These are phyloP conservation scores for cattle (Bos taurus) DNA, from an alignment of 2,113 vertebrate genomes.

Conservation along the genomic window DNA sequence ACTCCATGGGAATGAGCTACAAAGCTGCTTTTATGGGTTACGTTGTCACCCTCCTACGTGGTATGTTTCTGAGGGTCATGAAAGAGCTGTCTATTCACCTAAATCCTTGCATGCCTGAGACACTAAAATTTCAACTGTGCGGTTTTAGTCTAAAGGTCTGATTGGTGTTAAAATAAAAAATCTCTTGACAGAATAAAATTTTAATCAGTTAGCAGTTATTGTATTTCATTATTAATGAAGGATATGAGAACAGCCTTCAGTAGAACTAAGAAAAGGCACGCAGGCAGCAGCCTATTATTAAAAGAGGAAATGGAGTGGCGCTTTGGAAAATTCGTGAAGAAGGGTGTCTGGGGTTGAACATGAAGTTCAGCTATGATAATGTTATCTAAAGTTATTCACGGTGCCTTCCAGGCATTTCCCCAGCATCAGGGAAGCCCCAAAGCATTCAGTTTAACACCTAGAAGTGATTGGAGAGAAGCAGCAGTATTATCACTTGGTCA, in stretches of 20 bases:
- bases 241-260: not conserved
- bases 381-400: not conserved
- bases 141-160: not conserved
- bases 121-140: not conserved
- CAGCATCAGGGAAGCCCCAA: not conserved
- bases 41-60: not conserved
- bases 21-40: not conserved
- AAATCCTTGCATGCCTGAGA: not conserved
- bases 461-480: not conserved
- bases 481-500: not conserved
- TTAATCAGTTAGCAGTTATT: not conserved
- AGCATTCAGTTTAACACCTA: not conserved
- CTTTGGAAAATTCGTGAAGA: not conserved
- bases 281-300: not conserved
- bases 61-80: not conserved
- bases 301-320: not conserved
- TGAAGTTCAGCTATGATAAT: not conserved
- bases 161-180: constrained; percentile 19
- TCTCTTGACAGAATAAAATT: not conserved
- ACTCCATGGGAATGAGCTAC: not conserved
- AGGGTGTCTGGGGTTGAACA: not conserved
- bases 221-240: not conserved
- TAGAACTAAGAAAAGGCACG: not conserved
- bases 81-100: not conserved
- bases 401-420: not conserved